Conservation (phyloP, 1,140 invertebrate genomes). For the Trichogramma pretiosum region DNA sequence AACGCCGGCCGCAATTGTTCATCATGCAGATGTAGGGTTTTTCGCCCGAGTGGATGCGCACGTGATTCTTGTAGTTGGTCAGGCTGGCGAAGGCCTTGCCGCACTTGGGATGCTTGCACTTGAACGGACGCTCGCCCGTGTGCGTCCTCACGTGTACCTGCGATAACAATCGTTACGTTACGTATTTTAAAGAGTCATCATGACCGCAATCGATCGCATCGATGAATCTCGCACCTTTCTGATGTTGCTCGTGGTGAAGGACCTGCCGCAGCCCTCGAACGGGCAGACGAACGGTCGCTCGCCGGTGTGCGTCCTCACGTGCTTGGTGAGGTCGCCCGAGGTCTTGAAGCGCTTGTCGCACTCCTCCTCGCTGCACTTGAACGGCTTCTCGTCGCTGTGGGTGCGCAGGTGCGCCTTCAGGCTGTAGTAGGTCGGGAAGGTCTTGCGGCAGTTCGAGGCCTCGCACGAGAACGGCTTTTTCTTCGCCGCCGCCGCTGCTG, state of each 20-base stretch:
- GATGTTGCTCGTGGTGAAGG: constrained; percentile 68
- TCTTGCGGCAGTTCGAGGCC: constrained; percentile 52
- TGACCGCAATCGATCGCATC: neutral
- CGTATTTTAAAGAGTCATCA: neutral
- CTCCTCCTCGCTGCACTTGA: constrained; percentile 49
- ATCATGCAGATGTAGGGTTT: constrained; percentile 52
- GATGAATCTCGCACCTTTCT: constrained; percentile 56
- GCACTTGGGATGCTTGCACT: constrained; percentile 52
- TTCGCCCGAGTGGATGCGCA: constrained; percentile 53
- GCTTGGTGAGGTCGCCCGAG: constrained; percentile 62
- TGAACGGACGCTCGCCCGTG: constrained; percentile 59
- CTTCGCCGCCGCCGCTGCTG: too few relatives aligned
- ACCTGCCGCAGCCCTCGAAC: constrained; percentile 54
- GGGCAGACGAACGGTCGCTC: constrained; percentile 62
- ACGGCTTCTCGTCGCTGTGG: constrained; percentile 63
- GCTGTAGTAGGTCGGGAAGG: constrained; percentile 61
- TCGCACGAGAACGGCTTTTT: too few relatives aligned
- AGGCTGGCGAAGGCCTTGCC: constrained; percentile 57
- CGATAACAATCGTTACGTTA: neutral
- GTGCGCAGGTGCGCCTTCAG: constrained; percentile 59
- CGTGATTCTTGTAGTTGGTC: constrained; percentile 63
- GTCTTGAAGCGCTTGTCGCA: constrained; percentile 61
- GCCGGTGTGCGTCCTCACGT: constrained; percentile 61
- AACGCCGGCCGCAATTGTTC: constrained; percentile 57
- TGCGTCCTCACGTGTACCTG: constrained; percentile 48